Conservation (phyloP, 2,113 vertebrate species). For the Chamaea fasciata region DNA sequence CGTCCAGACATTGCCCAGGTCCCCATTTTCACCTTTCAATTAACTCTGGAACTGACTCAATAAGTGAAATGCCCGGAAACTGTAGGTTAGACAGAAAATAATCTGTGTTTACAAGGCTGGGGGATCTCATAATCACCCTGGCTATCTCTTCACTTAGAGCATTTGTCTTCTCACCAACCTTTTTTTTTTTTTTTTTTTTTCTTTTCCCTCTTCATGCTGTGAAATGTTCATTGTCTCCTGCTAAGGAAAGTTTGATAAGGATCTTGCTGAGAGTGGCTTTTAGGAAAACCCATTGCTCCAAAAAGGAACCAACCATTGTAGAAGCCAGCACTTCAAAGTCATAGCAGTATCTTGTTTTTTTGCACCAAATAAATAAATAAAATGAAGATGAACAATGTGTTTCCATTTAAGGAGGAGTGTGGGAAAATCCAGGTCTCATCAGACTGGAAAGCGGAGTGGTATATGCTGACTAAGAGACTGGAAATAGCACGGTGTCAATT, state of each 20-base stretch:
- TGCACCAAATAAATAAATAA: conserved; percentile 65
- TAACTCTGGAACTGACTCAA: neutral
- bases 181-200: conserved; percentile 3
- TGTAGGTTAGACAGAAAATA: neutral
- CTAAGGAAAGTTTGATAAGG: conserved; percentile 65
- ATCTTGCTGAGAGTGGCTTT: conserved; percentile 62
- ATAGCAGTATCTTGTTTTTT: conserved; percentile 59
- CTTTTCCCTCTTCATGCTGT: conserved; percentile 48
- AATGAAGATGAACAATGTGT: conserved; percentile 68
- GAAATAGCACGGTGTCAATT: conserved; percentile 6
- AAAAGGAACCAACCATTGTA: conserved; percentile 63
- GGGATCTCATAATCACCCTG: neutral
- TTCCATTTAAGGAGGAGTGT: conserved; percentile 65
- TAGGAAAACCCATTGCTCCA: conserved; percentile 60
- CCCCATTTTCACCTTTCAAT: neutral
- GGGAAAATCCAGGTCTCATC: conserved; percentile 69
- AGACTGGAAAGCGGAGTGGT: neutral
- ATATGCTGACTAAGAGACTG: conserved; percentile 40
- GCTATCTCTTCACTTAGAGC: neutral
- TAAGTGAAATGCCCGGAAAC: neutral
- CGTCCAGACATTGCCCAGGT: neutral
- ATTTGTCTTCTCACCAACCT: conserved; percentile 2
- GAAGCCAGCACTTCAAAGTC: conserved; percentile 65
- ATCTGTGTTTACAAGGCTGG: conserved; percentile 2
- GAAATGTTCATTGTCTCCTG: conserved; percentile 62